phyloP scores from a whole-genome alignment of 1,140 invertebrate species.

The Drosophila hydei region DNA sequence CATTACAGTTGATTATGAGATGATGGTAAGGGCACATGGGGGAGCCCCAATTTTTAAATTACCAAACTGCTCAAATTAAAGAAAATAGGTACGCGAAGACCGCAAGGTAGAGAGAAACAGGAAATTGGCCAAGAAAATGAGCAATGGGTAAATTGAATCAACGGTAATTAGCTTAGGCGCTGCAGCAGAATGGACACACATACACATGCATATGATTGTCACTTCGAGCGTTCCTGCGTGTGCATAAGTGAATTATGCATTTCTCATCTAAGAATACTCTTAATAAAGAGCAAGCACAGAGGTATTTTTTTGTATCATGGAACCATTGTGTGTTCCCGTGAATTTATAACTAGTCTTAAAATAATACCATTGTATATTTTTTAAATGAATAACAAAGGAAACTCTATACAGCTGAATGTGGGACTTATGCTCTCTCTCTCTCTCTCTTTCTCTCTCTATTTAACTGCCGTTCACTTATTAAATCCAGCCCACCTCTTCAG shows the following conservation, averaged over 20 bases:
- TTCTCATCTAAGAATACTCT: background rate
- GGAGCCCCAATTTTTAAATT: slow-evolving; percentile 69
- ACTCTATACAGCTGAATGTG: slow-evolving; percentile 9
- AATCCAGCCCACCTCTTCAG: slow-evolving; percentile 69
- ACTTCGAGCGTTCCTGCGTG: background rate
- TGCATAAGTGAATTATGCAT: background rate
- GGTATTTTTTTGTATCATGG: background rate
- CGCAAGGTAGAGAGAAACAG: slow-evolving; percentile 49
- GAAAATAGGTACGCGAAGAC: slow-evolving; percentile 48
- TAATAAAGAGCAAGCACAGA: background rate
- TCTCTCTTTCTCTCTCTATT: background rate
- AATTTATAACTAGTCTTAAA: slow-evolving; percentile 3
- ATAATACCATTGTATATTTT: background rate
- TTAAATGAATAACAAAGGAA: slow-evolving; percentile 12
- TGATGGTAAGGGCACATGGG: slow-evolving; percentile 9
- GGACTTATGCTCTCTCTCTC: background rate
- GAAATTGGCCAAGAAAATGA: slow-evolving; percentile 54
- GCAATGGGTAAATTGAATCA: slow-evolving; percentile 44
- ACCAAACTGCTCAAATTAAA: slow-evolving; percentile 78
- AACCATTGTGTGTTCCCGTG: slow-evolving; percentile 1
- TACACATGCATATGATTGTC: background rate
- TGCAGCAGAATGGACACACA: slow-evolving; percentile 11
- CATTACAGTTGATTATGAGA: slow-evolving; percentile 76
- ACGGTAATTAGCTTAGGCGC: slow-evolving; percentile 38
- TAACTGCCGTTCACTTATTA: slow-evolving; percentile 53